Percentiles rank a stretch among this genome's conserved stretches.
Conservation (phyloP, 2,113 vertebrate genomes). For the Bombycilla garrulus region DNA sequence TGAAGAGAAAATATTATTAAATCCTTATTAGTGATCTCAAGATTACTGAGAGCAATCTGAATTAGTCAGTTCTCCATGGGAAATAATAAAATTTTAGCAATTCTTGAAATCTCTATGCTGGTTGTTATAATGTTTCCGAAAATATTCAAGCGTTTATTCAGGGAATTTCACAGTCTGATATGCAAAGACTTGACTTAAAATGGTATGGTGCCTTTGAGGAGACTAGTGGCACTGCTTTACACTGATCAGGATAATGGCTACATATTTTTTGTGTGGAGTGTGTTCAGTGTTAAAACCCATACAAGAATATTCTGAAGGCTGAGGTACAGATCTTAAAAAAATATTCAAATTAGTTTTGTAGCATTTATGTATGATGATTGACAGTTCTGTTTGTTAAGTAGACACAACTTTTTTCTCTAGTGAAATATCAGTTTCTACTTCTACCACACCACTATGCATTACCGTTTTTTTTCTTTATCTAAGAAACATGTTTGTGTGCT, state of each 20-base stretch:
- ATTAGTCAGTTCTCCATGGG: background rate
- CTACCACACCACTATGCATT: fast-evolving
- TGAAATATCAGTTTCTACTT: background rate
- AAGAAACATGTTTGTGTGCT: fast-evolving
- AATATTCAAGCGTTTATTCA: background rate
- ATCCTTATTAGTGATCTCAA: background rate
- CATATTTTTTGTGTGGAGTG: background rate
- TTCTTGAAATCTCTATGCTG: background rate
- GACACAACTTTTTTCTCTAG: background rate
- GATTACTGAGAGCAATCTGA: background rate
- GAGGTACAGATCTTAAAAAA: background rate
- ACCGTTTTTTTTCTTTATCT: background rate
- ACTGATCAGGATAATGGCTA: background rate
- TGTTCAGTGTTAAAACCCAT: background rate
- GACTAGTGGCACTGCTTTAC: background rate
- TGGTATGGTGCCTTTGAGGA: background rate
- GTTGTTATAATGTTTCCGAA: background rate
- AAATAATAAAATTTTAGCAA: background rate
- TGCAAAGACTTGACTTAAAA: background rate
- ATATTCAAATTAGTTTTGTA: background rate
- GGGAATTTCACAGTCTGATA: background rate
- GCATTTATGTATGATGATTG: background rate
- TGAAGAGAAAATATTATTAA: background rate
- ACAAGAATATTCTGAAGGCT: background rate
- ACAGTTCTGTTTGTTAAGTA: background rate